Evolutionary conservation across 2,888 invertebrate species (phyloP), one percentile per base, ranked within the genome.

Genomic region (Biston stratarius): DNA sequence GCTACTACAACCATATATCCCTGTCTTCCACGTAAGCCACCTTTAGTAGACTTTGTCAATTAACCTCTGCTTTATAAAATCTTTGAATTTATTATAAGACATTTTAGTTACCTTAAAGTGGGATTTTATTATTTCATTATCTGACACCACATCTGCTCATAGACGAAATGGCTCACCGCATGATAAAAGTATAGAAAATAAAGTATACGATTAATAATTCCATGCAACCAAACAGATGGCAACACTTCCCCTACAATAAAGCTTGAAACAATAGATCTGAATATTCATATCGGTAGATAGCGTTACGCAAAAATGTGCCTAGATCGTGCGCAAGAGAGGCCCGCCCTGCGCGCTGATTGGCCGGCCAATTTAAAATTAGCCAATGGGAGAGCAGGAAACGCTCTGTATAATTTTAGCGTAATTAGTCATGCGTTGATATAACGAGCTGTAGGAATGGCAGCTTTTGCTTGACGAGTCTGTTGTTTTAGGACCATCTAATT

Each of bases 361-460:
- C 70, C 79, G 77, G 77, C 83, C 86, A 85, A 84, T 86, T 88
- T 86, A 76, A 81, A 83, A 84, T 82, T 82, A 78, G 79, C 92
- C 92, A 93, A 93, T 92, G 77, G 78, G 82, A 72, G 71, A 77
- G 72, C 74, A 78, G 83, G 79, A 85, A 85, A 83, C 76, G 78
- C 71, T 73, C 75, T 76, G 89, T 89, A 87, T 91, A 91, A 91
- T 91, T 93, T 92, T 89, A 91, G 91, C 90, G 91, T 91, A 92
- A 93, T 93, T 92, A 92, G 92, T 92, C 92, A 92, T 90, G 91
- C 89, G 83, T 84, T 77, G 73, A 75, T 76, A 83, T 85, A 83
- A 87, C 81, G 71, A 84, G 79, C 76, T 49, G 24, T 24, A 24
- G 52, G 60, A 69, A 52, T 72, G 67, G 64, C 49, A 55, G 60